Conservation (phyloP, 2,888 invertebrate genomes). For the Hypomecis atomaria region DNA sequence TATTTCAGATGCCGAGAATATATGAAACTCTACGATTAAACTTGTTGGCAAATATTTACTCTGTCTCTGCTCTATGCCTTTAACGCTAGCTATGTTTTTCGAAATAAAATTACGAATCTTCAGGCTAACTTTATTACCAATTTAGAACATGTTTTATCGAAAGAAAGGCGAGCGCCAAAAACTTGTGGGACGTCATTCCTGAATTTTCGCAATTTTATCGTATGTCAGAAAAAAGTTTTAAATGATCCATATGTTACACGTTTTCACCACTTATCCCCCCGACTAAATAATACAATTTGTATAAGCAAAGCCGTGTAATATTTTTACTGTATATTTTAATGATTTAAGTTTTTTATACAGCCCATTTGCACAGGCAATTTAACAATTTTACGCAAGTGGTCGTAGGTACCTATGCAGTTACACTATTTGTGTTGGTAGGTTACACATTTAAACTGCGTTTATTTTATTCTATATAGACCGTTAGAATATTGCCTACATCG, state of each 20-base stretch:
- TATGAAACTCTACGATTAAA: not conserved
- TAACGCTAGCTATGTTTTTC: not conserved
- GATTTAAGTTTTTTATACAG: no score
- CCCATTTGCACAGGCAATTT: no score
- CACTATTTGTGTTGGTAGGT: no score
- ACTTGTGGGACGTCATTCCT: not conserved
- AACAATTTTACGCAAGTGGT: no score
- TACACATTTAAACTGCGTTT: no score
- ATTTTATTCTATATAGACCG: no score
- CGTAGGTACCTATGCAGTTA: no score
- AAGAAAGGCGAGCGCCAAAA: no score
- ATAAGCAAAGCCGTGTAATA: not conserved
- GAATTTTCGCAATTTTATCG: conserved; percentile 14
- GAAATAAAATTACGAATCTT: conserved; percentile 5
- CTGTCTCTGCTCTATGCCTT: not conserved
- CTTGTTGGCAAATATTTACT: not conserved
- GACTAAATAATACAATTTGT: not conserved
- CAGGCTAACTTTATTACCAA: not conserved
- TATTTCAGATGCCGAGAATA: no score
- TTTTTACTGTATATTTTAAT: no score
- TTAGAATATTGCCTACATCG: no score
- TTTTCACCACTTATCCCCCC: conserved; percentile 18
- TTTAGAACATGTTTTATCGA: not conserved
- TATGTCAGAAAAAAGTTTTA: not conserved
- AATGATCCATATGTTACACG: no score